Percentiles rank a stretch among this genome's conserved stretches.
These are phyloP conservation scores for Drosophila cognata DNA, from an alignment of 2,888 invertebrate species.

Conservation along the genomic window DNA sequence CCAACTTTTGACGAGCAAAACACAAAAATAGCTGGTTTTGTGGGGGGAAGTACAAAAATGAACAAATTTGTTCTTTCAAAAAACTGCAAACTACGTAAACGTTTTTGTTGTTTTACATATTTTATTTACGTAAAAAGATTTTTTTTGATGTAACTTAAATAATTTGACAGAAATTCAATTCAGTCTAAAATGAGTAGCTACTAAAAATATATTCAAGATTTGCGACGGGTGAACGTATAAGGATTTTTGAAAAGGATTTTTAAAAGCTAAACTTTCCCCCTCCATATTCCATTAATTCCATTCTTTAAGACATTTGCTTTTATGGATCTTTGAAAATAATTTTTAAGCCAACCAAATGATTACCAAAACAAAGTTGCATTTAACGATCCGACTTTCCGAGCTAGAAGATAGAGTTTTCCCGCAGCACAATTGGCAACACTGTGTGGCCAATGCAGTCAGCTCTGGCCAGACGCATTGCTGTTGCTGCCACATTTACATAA, in stretches of 20 bases:
- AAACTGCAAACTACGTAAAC: background rate
- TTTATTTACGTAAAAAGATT: background rate
- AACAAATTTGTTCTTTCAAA: too few relatives aligned
- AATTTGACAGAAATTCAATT: background rate
- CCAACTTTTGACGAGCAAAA: background rate
- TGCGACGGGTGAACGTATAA: background rate
- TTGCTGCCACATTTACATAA: constrained; percentile 75
- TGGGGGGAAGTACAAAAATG: background rate
- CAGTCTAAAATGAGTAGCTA: background rate
- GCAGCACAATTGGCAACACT: constrained; percentile 7
- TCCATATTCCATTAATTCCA: too few relatives aligned
- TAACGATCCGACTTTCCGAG: background rate
- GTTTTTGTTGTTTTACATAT: background rate
- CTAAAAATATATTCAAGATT: background rate
- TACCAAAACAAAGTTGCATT: background rate
- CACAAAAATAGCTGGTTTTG: background rate
- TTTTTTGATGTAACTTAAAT: background rate
- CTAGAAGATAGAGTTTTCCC: background rate
- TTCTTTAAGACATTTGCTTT: background rate
- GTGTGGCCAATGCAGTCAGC: constrained; percentile 13
- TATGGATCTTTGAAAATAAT: background rate
- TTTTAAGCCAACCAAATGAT: background rate
- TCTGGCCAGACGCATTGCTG: constrained; percentile 27
- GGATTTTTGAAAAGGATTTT: background rate
- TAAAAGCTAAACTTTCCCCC: background rate